Conservation (phyloP, 2,888 invertebrate species). For the Achlya flavicornis region DNA sequence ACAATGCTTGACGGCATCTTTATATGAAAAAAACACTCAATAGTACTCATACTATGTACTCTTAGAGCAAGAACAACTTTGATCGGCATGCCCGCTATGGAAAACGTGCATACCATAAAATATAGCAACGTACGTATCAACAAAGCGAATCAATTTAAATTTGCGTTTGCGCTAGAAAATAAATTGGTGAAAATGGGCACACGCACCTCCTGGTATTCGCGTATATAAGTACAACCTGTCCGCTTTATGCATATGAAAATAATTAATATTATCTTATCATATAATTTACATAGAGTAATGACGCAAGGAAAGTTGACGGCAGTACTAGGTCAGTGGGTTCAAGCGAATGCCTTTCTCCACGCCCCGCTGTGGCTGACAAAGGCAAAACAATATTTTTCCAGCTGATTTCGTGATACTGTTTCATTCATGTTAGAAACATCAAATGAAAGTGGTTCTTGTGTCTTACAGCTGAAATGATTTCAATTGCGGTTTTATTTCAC, state of each 20-base stretch:
- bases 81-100: too few relatives aligned
- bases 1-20: too few relatives aligned
- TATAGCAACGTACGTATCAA: background rate
- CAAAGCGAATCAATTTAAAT: background rate
- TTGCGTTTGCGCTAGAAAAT: background rate
- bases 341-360: constrained; percentile 30
- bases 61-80: too few relatives aligned
- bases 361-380: constrained; percentile 16
- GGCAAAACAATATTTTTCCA: constrained; percentile 36
- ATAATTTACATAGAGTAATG: constrained; percentile 52
- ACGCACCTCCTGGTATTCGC: background rate
- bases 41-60: too few relatives aligned
- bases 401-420: constrained; percentile 56
- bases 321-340: constrained; percentile 71
- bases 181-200: background rate
- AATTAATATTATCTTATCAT: constrained; percentile 19
- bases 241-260: constrained; percentile 15
- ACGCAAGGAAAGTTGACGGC: constrained; percentile 68
- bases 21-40: too few relatives aligned
- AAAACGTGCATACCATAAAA: too few relatives aligned
- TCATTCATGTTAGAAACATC: constrained; percentile 37
- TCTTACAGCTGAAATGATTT: constrained; percentile 36
- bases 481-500: constrained; percentile 32
- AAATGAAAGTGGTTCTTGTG: constrained; percentile 45
- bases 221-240: background rate